Base-by-base conservation (phyloP, 2,113 vertebrate genomes). In the Empidonax alnorum region DNA sequence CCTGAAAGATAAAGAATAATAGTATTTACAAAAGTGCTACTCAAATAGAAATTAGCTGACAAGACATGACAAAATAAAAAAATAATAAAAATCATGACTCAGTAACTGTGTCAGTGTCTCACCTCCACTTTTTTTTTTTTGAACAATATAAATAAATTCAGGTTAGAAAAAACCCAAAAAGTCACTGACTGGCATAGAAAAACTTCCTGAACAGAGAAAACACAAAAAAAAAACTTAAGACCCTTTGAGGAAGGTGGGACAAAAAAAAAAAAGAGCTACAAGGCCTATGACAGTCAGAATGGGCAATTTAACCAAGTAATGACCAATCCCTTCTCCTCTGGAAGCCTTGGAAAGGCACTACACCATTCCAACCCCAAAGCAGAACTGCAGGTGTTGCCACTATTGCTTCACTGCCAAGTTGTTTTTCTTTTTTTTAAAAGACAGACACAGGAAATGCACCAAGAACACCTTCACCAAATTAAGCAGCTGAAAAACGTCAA, bases 401-500 rank as follows among this genome's bases (percentile, higher is more conserved):
- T 90, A 76, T 18, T 93, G 89, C 87, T 96, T 65, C 69, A 88
- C 86, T 13, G 3, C 69, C 86, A 27, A 93, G 88, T n/a, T 10
- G 55, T 66, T 85, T 27, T 41, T 41, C 12, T 10, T 56, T 66
- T 85, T 27, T 41, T 41, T 41, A 12, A 41, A 46, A 92, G 74
- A 94, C 41, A 71, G 46, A 82, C 58, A 87, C 3, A 77, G 86
- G 56, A 59, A 95, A 83, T 1, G 44, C 84, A 91, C 61, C 87
- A 89, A 92, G 53, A 96, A 84, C 95, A 94, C 86, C 93, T 93
- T 59, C 20, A 80, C 67, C 82, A 83, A 62, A 67, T 42, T 55
- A 87, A 69, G 44, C 9, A 92, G 84, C 73, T 79, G 82, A 24
- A 71, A 87, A 69, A 50, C 0, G 7, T 17, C 41, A 96, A 63